A percentile compares a stretch with the other conserved stretches of the same genome.
phyloP scores from a whole-genome alignment of 2,113 vertebrate species.

The Oncorhynchus masou region DNA sequence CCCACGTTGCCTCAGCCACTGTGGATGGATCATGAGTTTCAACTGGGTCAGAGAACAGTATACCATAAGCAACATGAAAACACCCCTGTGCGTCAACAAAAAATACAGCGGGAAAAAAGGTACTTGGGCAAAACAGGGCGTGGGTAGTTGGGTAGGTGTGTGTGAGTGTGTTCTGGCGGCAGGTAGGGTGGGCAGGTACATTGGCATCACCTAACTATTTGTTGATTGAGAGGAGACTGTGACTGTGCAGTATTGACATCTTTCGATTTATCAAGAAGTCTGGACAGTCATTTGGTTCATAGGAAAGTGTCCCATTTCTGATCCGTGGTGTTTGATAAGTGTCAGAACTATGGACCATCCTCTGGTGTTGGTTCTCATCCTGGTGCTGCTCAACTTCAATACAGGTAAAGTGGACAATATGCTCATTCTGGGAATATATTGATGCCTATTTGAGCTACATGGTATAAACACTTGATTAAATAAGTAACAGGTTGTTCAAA shows the following conservation, averaged over 20 bases:
- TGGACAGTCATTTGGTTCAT: neutral
- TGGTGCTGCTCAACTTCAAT: constrained; percentile 13
- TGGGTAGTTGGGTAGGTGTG: constrained; percentile 18
- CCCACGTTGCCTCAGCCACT: no score
- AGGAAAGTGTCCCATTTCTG: neutral
- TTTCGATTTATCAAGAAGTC: neutral
- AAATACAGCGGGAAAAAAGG: neutral
- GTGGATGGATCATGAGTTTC: no score
- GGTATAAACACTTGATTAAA: no score
- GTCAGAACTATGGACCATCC: constrained; percentile 34
- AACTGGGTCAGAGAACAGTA: constrained; percentile 27
- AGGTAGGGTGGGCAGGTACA: constrained; percentile 1
- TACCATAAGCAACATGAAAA: constrained; percentile 23
- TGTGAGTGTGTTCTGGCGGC: neutral
- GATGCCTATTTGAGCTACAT: no score
- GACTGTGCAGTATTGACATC: constrained; percentile 1
- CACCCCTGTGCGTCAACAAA: constrained; percentile 35
- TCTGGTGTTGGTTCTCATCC: constrained; percentile 29
- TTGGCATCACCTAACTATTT: constrained; percentile 50
- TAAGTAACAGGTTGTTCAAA: no score
- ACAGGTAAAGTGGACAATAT: constrained; percentile 39
- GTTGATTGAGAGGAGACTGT: constrained; percentile 19
- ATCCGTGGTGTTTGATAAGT: neutral
- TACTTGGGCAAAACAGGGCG: constrained; percentile 58
- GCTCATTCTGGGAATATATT: no score